phyloP scores from a whole-genome alignment of 2,888 invertebrate genomes.

The Dryocosmus kuriphilus region DNA sequence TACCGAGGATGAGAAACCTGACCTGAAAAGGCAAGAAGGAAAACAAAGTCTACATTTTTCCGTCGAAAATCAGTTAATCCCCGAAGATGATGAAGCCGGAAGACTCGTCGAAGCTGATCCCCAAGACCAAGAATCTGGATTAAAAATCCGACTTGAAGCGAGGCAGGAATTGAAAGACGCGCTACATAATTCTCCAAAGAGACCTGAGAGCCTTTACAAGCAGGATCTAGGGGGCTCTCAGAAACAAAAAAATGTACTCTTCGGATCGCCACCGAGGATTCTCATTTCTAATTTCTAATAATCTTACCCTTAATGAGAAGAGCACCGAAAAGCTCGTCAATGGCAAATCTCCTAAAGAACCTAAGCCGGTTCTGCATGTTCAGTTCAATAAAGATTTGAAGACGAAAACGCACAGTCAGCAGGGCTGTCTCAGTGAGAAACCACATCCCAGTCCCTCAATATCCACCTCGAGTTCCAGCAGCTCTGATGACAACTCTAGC shows the following conservation, averaged over 20 bases:
- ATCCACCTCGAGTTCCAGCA: conserved; percentile 76
- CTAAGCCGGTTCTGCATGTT: conserved; percentile 69
- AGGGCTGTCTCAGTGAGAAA: conserved; percentile 17
- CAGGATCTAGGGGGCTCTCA: conserved; percentile 57
- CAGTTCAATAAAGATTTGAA: conserved; percentile 69
- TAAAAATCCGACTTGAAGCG: conserved; percentile 65
- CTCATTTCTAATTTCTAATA: conserved; percentile 55
- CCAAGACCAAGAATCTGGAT: conserved; percentile 54
- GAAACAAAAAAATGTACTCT: conserved; percentile 57
- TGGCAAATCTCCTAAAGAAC: conserved; percentile 63
- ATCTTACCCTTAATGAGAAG: conserved; percentile 53
- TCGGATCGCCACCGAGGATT: conserved; percentile 58
- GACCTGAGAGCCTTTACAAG: conserved; percentile 63
- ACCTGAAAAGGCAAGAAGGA: background rate
- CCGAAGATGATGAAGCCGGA: background rate
- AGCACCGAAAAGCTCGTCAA: conserved; percentile 68
- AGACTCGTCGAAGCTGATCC: conserved; percentile 3
- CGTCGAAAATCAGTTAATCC: background rate
- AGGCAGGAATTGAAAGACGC: conserved; percentile 62
- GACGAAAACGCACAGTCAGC: conserved; percentile 47
- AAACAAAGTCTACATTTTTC: background rate
- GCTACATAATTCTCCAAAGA: conserved; percentile 55
- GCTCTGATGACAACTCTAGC: conserved; percentile 82
- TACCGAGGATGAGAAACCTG: background rate
- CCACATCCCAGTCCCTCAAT: conserved; percentile 72